phyloP scores from a whole-genome alignment of 2,113 vertebrate species.

The Echinops telfairi region DNA sequence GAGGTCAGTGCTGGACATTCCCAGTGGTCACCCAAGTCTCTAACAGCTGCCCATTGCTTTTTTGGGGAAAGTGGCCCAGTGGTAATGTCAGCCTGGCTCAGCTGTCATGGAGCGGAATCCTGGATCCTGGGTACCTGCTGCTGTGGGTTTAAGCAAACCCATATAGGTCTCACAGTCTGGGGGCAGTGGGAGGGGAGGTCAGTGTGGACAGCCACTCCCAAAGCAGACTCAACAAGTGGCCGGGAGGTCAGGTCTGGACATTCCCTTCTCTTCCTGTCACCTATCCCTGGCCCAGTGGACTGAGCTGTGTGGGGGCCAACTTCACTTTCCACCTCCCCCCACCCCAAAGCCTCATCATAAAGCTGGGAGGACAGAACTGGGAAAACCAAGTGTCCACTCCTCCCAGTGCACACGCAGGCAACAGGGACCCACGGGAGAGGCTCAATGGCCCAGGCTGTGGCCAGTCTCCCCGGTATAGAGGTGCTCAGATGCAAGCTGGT shows the following conservation, averaged over 20 bases:
- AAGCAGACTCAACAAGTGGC: not conserved
- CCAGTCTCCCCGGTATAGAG: accelerated
- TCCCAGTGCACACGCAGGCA: accelerated
- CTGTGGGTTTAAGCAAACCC: not conserved
- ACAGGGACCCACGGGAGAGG: not conserved
- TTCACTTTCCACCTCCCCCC: no score
- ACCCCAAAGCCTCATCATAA: not conserved
- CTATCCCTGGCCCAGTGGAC: not conserved
- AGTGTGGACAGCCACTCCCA: not conserved
- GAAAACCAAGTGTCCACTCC: not conserved
- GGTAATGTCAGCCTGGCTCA: accelerated
- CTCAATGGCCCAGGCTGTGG: not conserved
- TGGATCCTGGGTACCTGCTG: not conserved
- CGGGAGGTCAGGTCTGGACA: not conserved
- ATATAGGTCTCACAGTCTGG: not conserved
- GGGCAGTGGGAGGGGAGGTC: not conserved
- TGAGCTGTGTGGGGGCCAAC: not conserved
- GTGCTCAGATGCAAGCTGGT: not conserved
- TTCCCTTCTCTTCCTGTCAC: not conserved
- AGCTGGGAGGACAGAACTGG: not conserved
- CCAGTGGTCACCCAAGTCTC: accelerated
- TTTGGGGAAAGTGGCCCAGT: not conserved
- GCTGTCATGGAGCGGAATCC: not conserved
- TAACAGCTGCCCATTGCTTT: not conserved
- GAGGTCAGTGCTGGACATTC: not conserved